A percentile compares a stretch with the other conserved stretches of the same genome.
Conservation (phyloP, 2,888 invertebrate species). For the Eubasilissa splendida region DNA sequence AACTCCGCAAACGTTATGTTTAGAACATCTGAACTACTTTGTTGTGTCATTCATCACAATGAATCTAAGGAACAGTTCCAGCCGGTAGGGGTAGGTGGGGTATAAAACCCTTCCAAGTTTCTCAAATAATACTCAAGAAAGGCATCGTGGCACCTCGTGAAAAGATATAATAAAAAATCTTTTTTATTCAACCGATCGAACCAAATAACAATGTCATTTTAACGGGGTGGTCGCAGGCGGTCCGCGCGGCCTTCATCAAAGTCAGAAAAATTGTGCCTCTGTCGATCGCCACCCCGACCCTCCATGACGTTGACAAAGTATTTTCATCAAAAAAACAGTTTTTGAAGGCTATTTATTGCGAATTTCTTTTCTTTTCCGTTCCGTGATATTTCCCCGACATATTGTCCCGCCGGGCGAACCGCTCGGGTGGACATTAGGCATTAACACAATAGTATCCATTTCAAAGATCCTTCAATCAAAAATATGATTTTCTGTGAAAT, state of each 20-base stretch:
- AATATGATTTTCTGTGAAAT: too few species aligned
- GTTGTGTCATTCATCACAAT: constrained; percentile 45
- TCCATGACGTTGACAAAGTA: constrained; percentile 53
- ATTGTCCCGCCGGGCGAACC: neutral
- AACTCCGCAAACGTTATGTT: neutral
- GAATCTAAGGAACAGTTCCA: neutral
- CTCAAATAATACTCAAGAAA: too few species aligned
- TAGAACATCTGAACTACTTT: constrained; percentile 7
- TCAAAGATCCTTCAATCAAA: neutral
- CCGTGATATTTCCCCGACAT: constrained; percentile 16
- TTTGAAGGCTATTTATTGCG: constrained; percentile 55
- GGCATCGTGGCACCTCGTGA: too few species aligned
- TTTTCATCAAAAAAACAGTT: constrained; percentile 55
- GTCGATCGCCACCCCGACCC: constrained; percentile 30
- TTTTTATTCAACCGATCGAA: neutral
- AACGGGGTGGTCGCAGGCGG: neutral
- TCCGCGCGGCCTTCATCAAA: constrained; percentile 39
- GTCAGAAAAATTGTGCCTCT: constrained; percentile 47
- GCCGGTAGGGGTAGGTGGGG: too few species aligned
- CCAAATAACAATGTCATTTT: neutral
- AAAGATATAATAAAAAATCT: neutral
- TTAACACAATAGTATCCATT: constrained; percentile 16
- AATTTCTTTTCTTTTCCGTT: constrained; percentile 34
- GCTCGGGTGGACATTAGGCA: neutral
- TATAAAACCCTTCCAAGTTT: too few species aligned